Base-by-base conservation (phyloP, 1,140 invertebrate species). In the Triops cancriformis region DNA sequence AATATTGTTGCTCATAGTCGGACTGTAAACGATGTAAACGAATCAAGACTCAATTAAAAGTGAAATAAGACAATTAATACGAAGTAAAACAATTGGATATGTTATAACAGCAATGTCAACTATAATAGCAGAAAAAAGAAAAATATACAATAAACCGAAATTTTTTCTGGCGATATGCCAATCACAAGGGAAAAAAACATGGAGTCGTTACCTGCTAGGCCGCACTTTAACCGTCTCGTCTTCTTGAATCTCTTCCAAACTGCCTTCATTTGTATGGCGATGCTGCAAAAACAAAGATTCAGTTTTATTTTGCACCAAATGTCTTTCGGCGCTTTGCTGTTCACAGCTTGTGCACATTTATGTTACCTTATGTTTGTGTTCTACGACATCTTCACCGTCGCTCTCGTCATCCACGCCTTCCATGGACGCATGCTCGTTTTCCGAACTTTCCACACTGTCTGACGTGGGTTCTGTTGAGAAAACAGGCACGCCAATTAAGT, bases 1-100 rank as follows among this genome's bases (percentile, higher is more conserved):
- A 87, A 99, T 99, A 87, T 99, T 98, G 84, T 95, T 94, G 86
- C 93, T 78, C 77, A 78, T 78, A 1, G 77, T 73, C 1, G 73
- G 76, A 28, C 76, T 77, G 26, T 12, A 14, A 78, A 73, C 75
- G n/a, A n/a, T n/a, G n/a, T n/a, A n/a, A n/a, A n/a, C n/a, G n/a
- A n/a, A n/a, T n/a, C n/a, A n/a, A n/a, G n/a, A n/a, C n/a, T n/a
- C n/a, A n/a, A n/a, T n/a, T n/a, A n/a, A 42, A 77, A 11, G 18
- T 23, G n/a, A 74, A 76, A 73, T 72, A 75, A 27, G n/a, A 28
- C 73, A 79, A 74, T 27, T 45, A 73, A 80, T 78, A 75, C 80
- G 79, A 82, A 79, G 75, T n/a, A 23, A 43, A 72, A 76, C 7
- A 78, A 31, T n/a, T n/a, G n/a, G n/a, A n/a, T n/a, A n/a, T n/a